Evolutionary conservation across 2,888 invertebrate genomes (phyloP), one percentile per base, ranked within the genome.

Genomic region (Neoitamus cyanurus): DNA sequence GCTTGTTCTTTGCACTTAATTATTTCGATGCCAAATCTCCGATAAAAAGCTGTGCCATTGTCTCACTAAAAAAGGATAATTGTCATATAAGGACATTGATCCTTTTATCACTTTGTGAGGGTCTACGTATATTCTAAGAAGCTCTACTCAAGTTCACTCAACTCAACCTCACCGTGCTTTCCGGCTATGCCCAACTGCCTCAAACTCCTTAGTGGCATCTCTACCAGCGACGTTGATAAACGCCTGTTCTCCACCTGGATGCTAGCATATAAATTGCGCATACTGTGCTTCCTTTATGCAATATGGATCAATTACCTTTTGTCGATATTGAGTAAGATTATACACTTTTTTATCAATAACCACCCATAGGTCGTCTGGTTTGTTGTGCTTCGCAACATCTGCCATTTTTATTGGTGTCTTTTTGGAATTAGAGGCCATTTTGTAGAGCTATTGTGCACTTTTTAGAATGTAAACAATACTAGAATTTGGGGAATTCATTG

Each of bases 141-240:
- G n/a, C n/a, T n/a, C n/a, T n/a, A n/a, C n/a, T n/a, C n/a, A n/a
- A n/a, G n/a, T n/a, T n/a, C n/a, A n/a, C n/a, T n/a, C n/a, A n/a
- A n/a, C n/a, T n/a, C n/a, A 3, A 13, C 85, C 92, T 88, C 96
- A 97, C 92, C 97, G 94, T 58, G 99, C 99, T 91, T 99, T 99
- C 30, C 95, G 95, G 30, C 99, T 99, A 92, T 99, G 99, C 15
- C 99, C 99, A 87, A 99, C 99, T 91, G 99, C 98, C 92, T 98
- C 97, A 91, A 99, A 99, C 2, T 96, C 94, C 91, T 97, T 98
- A 25, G 98, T 97, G 28, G 95, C 97, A 92, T 98, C 97, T 89
- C 93, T 94, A 30, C 98, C 98, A 20, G 95, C 96, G 90, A 96
- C 95, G 90, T 98, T 97, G 88, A 97, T 90, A 13, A 98, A 92